A percentile compares a stretch with the other conserved stretches of the same genome.
Conservation (phyloP, 2,113 vertebrate genomes). For the Natator depressus region DNA sequence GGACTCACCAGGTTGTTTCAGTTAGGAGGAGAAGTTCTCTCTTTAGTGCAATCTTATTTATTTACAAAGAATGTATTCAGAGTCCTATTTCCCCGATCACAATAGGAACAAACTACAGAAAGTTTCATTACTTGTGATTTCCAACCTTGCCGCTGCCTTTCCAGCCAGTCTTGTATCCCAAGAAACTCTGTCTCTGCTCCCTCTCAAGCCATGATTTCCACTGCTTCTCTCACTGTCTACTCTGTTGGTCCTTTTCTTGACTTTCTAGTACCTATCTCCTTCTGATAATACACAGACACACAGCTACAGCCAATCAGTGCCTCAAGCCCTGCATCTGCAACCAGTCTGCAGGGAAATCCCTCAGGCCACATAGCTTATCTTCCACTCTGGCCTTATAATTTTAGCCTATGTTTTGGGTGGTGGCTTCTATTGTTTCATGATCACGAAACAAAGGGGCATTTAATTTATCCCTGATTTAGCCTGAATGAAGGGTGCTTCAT, state of each 20-base stretch:
- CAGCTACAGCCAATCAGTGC: neutral
- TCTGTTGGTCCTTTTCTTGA: neutral
- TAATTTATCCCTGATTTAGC: neutral
- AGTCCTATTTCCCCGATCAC: neutral
- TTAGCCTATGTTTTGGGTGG: fast-evolving
- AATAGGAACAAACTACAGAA: no score
- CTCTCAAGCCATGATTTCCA: neutral
- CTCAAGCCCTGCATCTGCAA: fast-evolving
- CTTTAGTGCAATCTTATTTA: neutral
- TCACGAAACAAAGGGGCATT: neutral
- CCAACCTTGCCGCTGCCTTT: neutral
- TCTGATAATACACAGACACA: neutral
- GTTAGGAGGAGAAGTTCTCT: neutral
- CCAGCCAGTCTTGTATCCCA: fast-evolving
- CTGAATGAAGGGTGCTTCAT: neutral
- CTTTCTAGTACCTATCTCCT: neutral
- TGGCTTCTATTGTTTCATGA: fast-evolving
- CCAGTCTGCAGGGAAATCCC: neutral
- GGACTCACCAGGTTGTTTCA: neutral
- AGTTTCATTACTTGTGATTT: neutral
- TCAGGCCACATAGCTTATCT: neutral
- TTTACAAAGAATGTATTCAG: neutral
- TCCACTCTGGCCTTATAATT: neutral
- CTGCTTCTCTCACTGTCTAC: neutral
- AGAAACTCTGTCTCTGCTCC: neutral